A percentile compares a stretch with the other conserved stretches of the same genome.
phyloP scores from a whole-genome alignment of 2,113 vertebrate genomes.

The Gobius niger region DNA sequence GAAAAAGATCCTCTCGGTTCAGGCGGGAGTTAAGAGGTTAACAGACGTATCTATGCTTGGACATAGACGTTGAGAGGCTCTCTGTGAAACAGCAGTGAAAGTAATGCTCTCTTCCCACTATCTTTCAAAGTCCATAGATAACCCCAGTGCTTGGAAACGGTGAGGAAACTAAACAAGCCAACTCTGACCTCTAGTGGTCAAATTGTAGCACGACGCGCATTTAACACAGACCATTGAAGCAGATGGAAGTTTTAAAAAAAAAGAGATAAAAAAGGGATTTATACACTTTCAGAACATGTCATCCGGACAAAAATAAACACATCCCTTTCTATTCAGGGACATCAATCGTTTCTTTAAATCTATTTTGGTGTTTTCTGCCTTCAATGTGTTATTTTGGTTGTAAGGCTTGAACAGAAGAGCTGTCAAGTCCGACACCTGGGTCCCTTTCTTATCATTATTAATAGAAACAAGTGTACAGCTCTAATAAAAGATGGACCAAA shows the following conservation, averaged over 20 bases:
- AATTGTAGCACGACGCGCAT: background rate
- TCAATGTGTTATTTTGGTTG: background rate
- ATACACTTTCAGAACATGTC: background rate
- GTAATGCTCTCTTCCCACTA: too few species aligned
- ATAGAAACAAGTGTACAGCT: background rate
- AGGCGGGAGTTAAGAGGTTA: too few species aligned
- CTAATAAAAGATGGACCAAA: too few species aligned
- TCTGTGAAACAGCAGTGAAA: too few species aligned
- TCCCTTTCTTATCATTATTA: too few species aligned
- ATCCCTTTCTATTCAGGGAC: background rate
- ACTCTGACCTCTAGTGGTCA: slow-evolving; percentile 6
- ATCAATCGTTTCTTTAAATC: background rate
- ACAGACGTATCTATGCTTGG: too few species aligned
- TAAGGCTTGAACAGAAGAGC: background rate
- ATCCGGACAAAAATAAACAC: background rate
- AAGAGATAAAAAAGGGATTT: background rate
- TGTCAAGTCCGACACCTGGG: too few species aligned
- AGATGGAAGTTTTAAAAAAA: background rate
- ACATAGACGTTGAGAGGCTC: too few species aligned
- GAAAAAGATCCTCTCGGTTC: too few species aligned
- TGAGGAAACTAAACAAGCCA: background rate
- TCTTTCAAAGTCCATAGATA: too few species aligned
- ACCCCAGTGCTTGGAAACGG: too few species aligned
- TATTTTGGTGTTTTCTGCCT: background rate
- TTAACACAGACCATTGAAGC: background rate